Conservation (phyloP, 2,888 invertebrate genomes). For the Metellina segmentata region DNA sequence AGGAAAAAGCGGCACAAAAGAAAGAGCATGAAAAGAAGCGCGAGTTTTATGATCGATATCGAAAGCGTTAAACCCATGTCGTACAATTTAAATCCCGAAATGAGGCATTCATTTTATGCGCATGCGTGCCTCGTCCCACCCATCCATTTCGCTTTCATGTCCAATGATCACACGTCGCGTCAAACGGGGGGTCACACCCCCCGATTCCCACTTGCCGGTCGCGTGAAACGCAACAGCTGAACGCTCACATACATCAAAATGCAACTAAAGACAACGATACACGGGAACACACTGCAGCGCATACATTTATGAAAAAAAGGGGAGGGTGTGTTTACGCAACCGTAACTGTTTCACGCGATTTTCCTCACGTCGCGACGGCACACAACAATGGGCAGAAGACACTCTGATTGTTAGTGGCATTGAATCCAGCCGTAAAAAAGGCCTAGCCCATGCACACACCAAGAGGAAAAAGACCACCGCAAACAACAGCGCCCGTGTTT, state of each 20-base stretch:
- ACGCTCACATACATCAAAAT: conserved; percentile 48
- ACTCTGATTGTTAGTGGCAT: background rate
- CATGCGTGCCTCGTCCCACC: conserved; percentile 41
- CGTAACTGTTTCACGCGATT: conserved; percentile 56
- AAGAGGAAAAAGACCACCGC: conserved; percentile 6
- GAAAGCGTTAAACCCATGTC: background rate
- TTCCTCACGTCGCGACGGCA: conserved; percentile 18
- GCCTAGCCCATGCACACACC: background rate
- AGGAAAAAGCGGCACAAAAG: background rate
- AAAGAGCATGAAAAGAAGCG: background rate
- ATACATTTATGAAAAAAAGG: conserved; percentile 3
- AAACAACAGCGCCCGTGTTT: conserved; percentile 14
- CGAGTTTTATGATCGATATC: background rate
- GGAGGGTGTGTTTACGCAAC: conserved; percentile 6
- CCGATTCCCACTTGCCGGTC: conserved; percentile 6
- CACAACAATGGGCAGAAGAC: conserved; percentile 38
- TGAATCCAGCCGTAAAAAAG: background rate
- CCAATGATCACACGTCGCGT: conserved; percentile 68
- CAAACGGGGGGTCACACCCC: conserved; percentile 15
- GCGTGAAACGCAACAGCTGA: conserved; percentile 66
- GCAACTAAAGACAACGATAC: conserved; percentile 43
- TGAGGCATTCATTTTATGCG: conserved; percentile 58
- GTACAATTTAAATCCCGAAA: conserved; percentile 7
- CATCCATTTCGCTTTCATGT: conserved; percentile 46
- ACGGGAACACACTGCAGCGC: background rate